Evolutionary conservation across 2,888 invertebrate species (phyloP), one percentile per base, ranked within the genome.

Genomic region (Ischnura elegans): DNA sequence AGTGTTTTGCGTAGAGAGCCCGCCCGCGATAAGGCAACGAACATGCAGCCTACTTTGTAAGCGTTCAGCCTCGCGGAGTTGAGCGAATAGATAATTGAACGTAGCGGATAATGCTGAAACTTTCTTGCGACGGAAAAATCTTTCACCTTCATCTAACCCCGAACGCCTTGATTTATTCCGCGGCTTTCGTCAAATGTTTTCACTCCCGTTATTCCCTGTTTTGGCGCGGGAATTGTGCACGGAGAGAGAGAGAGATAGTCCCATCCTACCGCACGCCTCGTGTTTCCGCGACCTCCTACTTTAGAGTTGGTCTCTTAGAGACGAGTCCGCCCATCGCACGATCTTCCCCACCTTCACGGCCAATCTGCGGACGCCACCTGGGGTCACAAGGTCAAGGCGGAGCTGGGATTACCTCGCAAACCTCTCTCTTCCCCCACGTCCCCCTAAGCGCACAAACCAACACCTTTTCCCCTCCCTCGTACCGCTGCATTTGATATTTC

Each of bases 361-460:
- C 76, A 76, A 76, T 76, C 46, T 86, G 86, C 16, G 45, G 86
- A 86, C 45, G 86, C 21, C 86, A n/a, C 86, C 86, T 13, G 46
- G 46, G 86, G 86, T 86, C 86, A 86, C 43, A 46, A 46, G 86
- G 86, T 86, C 86, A 86, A 86, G 86, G 86, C 46, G 86, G 45
- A 86, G 86, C 86, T 46, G 86, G 45, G 43, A n/a, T 86, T 43
- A 45, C 45, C 43, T 46, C 86, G 8, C 86, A 19, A 42, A 13
- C 36, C 42, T 43, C 21, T n/a, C 42, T 4, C 25, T 6, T 45
- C 21, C 6, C 36, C 86, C 86, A 0, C 25, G 45, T 46, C 46
- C 25, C 16, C 86, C 8, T 13, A n/a, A 43, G 25, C 46, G 45
- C 46, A n/a, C 10, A 43, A 42, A 42, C 43, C 43, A 45, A 42